These are phyloP conservation scores for Exephanes ischioxanthus DNA, from an alignment of 2,888 invertebrate genomes.

Conservation along the genomic window DNA sequence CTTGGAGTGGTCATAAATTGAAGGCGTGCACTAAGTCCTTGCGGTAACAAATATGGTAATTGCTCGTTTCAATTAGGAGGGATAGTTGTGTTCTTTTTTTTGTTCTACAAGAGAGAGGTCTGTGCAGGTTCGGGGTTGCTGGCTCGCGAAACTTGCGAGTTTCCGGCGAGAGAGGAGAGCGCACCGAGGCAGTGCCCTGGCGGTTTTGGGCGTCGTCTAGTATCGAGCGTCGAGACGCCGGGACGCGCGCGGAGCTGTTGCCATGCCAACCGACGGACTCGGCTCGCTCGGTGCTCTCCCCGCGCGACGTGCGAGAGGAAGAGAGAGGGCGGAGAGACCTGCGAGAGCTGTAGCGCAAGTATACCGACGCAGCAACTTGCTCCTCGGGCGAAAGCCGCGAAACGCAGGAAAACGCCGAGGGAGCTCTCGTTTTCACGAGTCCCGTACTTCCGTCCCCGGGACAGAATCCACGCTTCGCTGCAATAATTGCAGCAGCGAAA, in stretches of 20 bases:
- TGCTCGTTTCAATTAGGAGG: constrained; percentile 18
- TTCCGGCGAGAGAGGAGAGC: constrained; percentile 58
- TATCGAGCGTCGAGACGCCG: constrained; percentile 84
- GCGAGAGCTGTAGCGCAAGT: constrained; percentile 19
- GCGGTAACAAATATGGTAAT: constrained; percentile 27
- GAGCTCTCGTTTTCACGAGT: constrained; percentile 11
- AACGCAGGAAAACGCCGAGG: constrained; percentile 8
- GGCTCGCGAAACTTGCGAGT: constrained; percentile 56
- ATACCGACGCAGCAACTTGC: constrained; percentile 25
- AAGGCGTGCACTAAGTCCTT: not conserved
- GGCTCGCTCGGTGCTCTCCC: constrained; percentile 78
- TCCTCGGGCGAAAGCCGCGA: constrained; percentile 14
- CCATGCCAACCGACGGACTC: constrained; percentile 84
- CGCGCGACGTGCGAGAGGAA: not conserved
- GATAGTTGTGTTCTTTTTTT: not conserved
- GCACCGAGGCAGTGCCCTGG: constrained; percentile 69
- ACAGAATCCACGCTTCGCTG: not conserved
- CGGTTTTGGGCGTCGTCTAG: constrained; percentile 83
- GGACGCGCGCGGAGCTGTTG: constrained; percentile 84
- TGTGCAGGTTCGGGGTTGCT: constrained; percentile 27
- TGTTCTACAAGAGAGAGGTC: constrained; percentile 1
- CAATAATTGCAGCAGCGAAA: not conserved
- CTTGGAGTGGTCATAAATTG: not conserved
- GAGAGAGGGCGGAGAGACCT: not conserved
- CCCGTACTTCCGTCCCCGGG: not conserved